Evolutionary conservation across 2,888 invertebrate species (phyloP).

Genomic region (Eristalinus aeneus): DNA sequence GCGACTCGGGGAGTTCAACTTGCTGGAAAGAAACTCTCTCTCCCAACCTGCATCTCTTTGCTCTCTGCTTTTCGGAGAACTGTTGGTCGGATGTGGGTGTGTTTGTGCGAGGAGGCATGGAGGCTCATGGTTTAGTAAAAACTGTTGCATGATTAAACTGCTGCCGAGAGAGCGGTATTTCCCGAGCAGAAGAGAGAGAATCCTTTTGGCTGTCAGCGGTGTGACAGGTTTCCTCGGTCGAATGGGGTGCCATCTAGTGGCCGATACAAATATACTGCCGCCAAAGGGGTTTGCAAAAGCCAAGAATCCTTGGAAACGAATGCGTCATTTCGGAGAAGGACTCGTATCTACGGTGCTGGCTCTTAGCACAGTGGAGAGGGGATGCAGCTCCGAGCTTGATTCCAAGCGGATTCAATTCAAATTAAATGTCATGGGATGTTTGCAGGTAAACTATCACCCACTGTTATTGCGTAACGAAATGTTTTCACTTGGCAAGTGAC

Average conservation of each 20-base stretch:
- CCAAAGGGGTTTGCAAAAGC: background rate
- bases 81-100: background rate
- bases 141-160: slow-evolving; percentile 44
- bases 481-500: too few relatives aligned
- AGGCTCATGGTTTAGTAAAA: slow-evolving; percentile 15
- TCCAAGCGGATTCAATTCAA: too few relatives aligned
- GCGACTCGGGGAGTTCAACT: background rate
- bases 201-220: background rate
- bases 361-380: too few relatives aligned
- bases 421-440: too few relatives aligned
- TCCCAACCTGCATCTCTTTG: background rate
- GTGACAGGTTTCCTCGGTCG: background rate
- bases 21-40: background rate
- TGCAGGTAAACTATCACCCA: too few relatives aligned
- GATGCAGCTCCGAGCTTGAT: too few relatives aligned
- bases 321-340: too few relatives aligned
- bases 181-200: background rate
- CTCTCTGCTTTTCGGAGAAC: slow-evolving; percentile 1
- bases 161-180: background rate
- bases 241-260: slow-evolving; percentile 24
- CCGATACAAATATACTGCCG: too few relatives aligned
- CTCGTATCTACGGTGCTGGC: too few relatives aligned
- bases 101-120: slow-evolving; percentile 1
- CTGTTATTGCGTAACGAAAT: too few relatives aligned
- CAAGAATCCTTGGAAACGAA: too few relatives aligned